These are phyloP conservation scores for Enhydra lutris DNA, from an alignment of 2,113 vertebrate genomes.

Conservation along the genomic window DNA sequence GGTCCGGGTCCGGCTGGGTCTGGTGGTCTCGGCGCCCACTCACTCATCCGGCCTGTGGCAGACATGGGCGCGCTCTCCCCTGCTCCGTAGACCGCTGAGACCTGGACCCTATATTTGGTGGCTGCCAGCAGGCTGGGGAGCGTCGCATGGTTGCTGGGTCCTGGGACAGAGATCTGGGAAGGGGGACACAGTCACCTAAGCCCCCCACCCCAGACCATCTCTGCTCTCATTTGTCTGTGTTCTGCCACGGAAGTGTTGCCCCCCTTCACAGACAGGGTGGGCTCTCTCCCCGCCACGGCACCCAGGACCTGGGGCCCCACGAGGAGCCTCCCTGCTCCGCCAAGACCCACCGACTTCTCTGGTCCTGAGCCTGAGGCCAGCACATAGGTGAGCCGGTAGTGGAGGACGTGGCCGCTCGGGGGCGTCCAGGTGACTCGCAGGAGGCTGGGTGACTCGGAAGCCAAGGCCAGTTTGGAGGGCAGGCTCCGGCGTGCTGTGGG, in stretches of 20 bases:
- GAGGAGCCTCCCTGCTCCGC: accelerated
- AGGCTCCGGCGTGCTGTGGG: constrained; percentile 85
- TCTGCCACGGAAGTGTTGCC: accelerated
- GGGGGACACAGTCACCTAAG: not conserved
- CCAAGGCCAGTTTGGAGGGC: constrained; percentile 85
- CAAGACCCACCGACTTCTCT: constrained; percentile 77
- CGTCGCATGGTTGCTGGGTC: constrained; percentile 80
- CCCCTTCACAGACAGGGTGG: accelerated
- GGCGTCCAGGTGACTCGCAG: constrained; percentile 88
- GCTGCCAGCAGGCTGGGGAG: constrained; percentile 88
- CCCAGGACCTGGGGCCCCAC: not conserved
- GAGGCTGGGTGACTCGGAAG: constrained; percentile 87
- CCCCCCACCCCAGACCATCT: accelerated
- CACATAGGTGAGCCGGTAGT: constrained; percentile 87
- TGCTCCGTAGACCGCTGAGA: constrained; percentile 88
- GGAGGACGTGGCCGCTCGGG: constrained; percentile 85
- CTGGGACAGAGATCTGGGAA: constrained; percentile 85
- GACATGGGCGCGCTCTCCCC: constrained; percentile 86
- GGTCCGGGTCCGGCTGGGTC: no score
- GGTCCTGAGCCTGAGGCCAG: constrained; percentile 75
- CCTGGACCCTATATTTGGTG: constrained; percentile 87
- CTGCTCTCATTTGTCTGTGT: no score
- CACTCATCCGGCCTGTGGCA: constrained; percentile 87
- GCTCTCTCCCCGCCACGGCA: accelerated
- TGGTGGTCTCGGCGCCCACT: not conserved